These are phyloP conservation scores for Aleiodes alternator DNA, from an alignment of 2,888 invertebrate genomes.

Conservation along the genomic window DNA sequence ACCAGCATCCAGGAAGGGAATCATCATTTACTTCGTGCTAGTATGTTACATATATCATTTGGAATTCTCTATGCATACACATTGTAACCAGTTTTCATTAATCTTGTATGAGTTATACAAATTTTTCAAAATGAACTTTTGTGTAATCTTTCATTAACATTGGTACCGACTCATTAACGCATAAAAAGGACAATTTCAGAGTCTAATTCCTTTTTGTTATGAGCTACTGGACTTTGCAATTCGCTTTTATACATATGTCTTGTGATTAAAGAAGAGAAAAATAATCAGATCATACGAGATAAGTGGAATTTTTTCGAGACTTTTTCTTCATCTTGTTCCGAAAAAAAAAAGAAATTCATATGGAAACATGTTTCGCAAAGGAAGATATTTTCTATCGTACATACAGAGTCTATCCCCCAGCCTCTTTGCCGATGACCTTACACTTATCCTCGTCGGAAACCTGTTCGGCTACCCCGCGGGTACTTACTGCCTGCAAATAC, in stretches of 20 bases:
- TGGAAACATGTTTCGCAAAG: constrained; percentile 26
- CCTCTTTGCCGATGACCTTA: constrained; percentile 69
- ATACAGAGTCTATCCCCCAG: constrained; percentile 59
- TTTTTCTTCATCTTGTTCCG: not conserved
- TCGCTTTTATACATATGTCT: not conserved
- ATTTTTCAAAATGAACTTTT: constrained; percentile 9
- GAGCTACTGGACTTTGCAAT: constrained; percentile 19
- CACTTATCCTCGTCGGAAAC: constrained; percentile 67
- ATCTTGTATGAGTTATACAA: constrained; percentile 2
- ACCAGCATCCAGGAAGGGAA: constrained; percentile 50
- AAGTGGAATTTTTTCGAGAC: not conserved
- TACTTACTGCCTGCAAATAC: constrained; percentile 49
- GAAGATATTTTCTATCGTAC: constrained; percentile 25
- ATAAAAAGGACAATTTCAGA: constrained; percentile 1
- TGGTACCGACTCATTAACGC: constrained; percentile 25
- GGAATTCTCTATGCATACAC: not conserved
- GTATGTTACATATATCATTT: not conserved
- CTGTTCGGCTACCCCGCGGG: constrained; percentile 70
- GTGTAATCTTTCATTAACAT: constrained; percentile 33
- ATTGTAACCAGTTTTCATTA: no score
- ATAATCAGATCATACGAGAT: constrained; percentile 2
- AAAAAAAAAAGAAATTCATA: not conserved
- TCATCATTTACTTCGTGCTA: constrained; percentile 48
- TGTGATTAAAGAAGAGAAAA: not conserved
- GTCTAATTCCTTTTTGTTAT: not conserved